phyloP scores from a whole-genome alignment of 2,797 vertebrate genomes.

The Anguilla anguilla region DNA sequence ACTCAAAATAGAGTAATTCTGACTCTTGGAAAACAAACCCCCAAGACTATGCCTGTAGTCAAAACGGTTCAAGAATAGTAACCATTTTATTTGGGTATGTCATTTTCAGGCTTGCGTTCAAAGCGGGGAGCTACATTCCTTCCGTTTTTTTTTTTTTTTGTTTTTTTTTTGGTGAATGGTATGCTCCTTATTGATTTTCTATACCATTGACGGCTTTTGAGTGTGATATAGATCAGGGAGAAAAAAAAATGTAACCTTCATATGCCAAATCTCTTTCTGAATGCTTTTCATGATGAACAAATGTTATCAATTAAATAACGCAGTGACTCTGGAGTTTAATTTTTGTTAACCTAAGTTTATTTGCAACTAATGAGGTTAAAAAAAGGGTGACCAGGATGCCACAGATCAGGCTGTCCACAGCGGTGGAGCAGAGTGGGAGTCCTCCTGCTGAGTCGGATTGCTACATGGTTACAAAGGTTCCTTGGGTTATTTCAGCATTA shows the following conservation, averaged over 20 bases:
- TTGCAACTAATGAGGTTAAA: neutral
- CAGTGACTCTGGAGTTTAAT: neutral
- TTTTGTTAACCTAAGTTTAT: neutral
- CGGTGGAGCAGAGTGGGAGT: neutral
- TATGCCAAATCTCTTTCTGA: too few species aligned
- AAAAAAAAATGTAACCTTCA: too few species aligned
- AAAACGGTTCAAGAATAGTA: too few species aligned
- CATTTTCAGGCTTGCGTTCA: too few species aligned
- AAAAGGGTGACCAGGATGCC: neutral
- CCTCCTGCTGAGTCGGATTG: neutral
- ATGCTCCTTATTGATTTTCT: neutral
- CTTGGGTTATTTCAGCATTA: neutral
- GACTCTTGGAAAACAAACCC: too few species aligned
- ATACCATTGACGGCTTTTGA: neutral
- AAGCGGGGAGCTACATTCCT: too few species aligned
- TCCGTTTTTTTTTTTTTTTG: neutral
- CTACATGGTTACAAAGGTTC: neutral
- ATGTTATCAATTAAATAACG: neutral
- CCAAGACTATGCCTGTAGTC: too few species aligned
- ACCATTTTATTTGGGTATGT: too few species aligned
- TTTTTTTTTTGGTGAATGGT: neutral
- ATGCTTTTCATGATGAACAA: too few species aligned
- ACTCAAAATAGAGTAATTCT: too few species aligned
- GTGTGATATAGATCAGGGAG: too few species aligned
- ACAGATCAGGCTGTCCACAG: neutral